Evolutionary conservation across 2,113 vertebrate genomes (phyloP), one percentile per base, ranked within the genome.

Genomic region (Loxodonta africana): DNA sequence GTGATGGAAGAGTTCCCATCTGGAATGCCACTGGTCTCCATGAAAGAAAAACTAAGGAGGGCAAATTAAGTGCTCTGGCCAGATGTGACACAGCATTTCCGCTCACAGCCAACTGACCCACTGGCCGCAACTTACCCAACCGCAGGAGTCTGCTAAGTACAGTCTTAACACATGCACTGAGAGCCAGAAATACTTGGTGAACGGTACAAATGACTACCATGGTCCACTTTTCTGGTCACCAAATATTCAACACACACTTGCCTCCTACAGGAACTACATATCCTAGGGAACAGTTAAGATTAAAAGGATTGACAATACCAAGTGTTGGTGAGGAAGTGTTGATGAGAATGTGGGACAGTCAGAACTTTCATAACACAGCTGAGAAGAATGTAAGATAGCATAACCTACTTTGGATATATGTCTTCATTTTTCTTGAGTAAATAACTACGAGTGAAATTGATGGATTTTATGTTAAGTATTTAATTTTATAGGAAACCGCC

Each of bases 351-450:
- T 71, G 62, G 37, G 48, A 17, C 67, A 94, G 81, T 8, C 7
- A 85, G 48, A 90, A 60, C 74, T 91, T n/a, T 71, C 53, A 46
- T 21, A 78, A 78, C 21, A 90, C 1, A 73, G 41, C 21, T 80
- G 33, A 28, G 20, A 69, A 11, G 37, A 93, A 88, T 69, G 71
- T 63, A 63, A 82, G 60, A 93, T 33, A 8, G 51, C 41, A 89
- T 76, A 26, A 90, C 60, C 44, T 23, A 77, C 37, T 92, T 28
- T 83, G 37, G 53, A 94, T 37, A 57, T 26, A 20, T n/a, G 6
- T 65, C 46, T 83, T 94, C 25, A 53, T 71, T 88, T 87, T 86
- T 88, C 33, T 71, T 53, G 46, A 95, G 48, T 53, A 85, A 83
- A 63, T 37, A 88, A 73, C 17, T 53, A 81, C 41, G 71, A 94